Evolutionary conservation across 2,797 vertebrate genomes (phyloP).

Genomic region (Urosaurus nigricauda): DNA sequence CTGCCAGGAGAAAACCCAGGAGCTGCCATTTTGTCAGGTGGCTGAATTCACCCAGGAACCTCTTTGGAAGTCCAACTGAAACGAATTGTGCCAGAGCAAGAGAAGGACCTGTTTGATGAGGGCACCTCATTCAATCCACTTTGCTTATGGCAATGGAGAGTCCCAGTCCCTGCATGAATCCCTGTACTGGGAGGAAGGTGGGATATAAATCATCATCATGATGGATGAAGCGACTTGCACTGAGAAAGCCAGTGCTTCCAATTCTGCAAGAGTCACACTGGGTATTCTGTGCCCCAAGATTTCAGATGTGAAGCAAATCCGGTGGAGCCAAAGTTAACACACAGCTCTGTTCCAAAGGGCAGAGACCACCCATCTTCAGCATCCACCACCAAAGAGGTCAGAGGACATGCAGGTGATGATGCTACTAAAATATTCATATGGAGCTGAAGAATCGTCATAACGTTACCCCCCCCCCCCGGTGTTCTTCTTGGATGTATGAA

Average conservation of each 20-base stretch:
- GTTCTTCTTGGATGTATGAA: not conserved
- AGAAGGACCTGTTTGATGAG: not conserved
- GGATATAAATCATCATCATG: too few species aligned
- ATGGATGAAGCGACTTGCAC: not conserved
- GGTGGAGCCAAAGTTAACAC: not conserved
- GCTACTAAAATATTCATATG: not conserved
- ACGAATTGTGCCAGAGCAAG: too few species aligned
- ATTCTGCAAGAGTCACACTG: not conserved
- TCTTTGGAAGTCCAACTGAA: not conserved
- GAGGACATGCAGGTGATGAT: not conserved
- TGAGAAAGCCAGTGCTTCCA: not conserved
- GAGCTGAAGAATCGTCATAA: not conserved
- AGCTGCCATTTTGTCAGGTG: not conserved
- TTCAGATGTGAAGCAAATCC: not conserved
- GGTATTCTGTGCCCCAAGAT: not conserved
- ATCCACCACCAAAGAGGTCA: not conserved
- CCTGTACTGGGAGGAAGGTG: too few species aligned
- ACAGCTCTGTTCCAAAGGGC: not conserved
- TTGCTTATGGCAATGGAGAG: too few species aligned
- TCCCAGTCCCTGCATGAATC: too few species aligned
- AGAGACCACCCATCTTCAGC: not conserved
- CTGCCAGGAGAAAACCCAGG: not conserved
- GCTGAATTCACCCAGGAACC: not conserved
- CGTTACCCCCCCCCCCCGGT: too few species aligned
- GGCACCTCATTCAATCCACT: not conserved